Evolutionary conservation across 2,113 vertebrate genomes (phyloP), one percentile per base, ranked within the genome.

Genomic region (Bufo gargarizans): DNA sequence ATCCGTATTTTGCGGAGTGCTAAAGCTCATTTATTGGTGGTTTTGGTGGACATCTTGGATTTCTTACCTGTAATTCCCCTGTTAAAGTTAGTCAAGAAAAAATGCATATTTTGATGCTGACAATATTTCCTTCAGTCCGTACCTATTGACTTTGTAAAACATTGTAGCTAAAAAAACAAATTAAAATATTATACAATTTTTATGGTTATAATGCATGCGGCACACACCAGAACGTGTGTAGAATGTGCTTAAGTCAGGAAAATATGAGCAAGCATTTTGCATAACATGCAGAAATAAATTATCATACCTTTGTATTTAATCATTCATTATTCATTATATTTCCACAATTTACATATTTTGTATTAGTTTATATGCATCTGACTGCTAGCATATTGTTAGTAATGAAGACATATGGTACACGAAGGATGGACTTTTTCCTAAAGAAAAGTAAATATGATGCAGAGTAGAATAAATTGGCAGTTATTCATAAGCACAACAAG

Each of bases 401-500:
- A 69, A 67, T 65, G 33, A 83, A 83, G 58, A 83, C 81, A 83
- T 83, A 83, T 83, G 81, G 19, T 69, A 33, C 61, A 69, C 61
- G 45, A 83, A 83, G 63, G 81, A 69, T 13, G 12, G 81, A 65
- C 11, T 83, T 83, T 67, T 83, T 63, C 80, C 19, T 63, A 47
- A 82, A 65, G 49, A 85, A 74, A 72, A 77, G 84, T 53, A 86
- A 78, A 77, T 77, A 77, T 63, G 56, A 86, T 63, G 71, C 65
- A 50, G 55, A 22, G 55, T 55, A 63, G 33, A 77, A 59, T 77
- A 82, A 69, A 71, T 63, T 82, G 55, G 33, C 71, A 53, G 19
- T 82, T 76, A 59, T 88, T 88, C 56, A 59, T 63, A 76, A 74
- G 80, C 56, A 88, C 67, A 61, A 88, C 53, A 55, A 84, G 87